Percentiles rank a stretch among this genome's conserved stretches.
Conservation (phyloP, 1,140 invertebrate genomes). For the Apis laboriosa region DNA sequence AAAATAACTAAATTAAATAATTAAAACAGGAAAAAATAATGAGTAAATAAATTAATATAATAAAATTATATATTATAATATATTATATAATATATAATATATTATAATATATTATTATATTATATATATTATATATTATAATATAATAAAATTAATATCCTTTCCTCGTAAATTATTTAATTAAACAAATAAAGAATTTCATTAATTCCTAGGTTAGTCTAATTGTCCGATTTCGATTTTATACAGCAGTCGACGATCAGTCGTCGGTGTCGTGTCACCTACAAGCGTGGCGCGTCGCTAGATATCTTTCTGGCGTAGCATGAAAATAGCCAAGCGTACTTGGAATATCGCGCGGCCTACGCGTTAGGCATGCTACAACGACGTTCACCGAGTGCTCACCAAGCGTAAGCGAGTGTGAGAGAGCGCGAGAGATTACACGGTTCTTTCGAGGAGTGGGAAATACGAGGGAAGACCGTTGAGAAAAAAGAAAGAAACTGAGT, state of each 20-base stretch:
- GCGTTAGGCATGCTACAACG: constrained; percentile 66
- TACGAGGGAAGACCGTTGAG: constrained; percentile 42
- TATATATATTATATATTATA: no score
- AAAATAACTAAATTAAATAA: neutral
- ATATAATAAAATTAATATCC: no score
- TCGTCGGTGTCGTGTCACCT: constrained; percentile 45
- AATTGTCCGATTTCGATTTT: constrained; percentile 52
- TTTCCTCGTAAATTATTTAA: neutral
- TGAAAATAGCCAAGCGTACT: constrained; percentile 70
- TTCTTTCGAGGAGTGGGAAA: neutral
- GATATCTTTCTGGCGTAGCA: constrained; percentile 63
- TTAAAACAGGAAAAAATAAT: neutral
- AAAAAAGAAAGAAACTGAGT: constrained; percentile 32
- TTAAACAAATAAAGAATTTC: constrained; percentile 56
- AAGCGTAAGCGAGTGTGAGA: constrained; percentile 15
- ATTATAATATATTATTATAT: no score
- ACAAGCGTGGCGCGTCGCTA: constrained; percentile 47
- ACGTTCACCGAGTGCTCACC: constrained; percentile 34
- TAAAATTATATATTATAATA: no score
- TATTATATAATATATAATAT: no score
- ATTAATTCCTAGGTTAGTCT: constrained; percentile 36
- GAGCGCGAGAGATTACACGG: constrained; percentile 45
- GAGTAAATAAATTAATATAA: no score
- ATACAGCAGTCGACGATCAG: constrained; percentile 39
- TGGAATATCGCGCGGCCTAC: constrained; percentile 69